phyloP scores from a whole-genome alignment of 2,113 vertebrate species.

The Poeciliopsis occidentalis region DNA sequence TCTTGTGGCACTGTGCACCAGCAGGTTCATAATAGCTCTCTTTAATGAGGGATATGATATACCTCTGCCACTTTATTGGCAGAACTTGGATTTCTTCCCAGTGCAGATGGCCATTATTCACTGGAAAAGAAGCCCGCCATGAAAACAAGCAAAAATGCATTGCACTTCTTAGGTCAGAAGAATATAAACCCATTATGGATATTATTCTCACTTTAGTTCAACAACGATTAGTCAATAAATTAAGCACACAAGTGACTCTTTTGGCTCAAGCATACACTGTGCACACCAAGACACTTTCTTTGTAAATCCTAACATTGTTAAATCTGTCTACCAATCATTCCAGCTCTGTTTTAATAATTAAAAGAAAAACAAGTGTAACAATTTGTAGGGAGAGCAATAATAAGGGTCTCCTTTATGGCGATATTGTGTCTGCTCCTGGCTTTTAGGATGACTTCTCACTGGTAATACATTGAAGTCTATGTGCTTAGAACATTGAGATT shows the following conservation, averaged over 20 bases:
- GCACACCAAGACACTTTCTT: not conserved
- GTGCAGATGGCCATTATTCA: slow-evolving; percentile 63
- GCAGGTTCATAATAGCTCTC: slow-evolving; percentile 68
- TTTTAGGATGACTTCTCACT: too few relatives aligned
- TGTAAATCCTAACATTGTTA: not conserved
- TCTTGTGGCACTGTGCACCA: slow-evolving; percentile 60
- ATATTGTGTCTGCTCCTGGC: too few relatives aligned
- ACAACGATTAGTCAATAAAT: slow-evolving; percentile 1
- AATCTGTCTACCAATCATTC: not conserved
- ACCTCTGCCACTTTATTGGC: slow-evolving; percentile 70
- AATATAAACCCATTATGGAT: slow-evolving; percentile 29
- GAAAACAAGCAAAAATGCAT: slow-evolving; percentile 43
- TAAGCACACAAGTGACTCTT: slow-evolving; percentile 12
- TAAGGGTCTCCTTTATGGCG: too few relatives aligned
- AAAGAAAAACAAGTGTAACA: not conserved
- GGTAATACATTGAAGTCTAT: too few relatives aligned
- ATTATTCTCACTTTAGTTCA: not conserved
- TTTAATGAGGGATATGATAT: slow-evolving; percentile 77
- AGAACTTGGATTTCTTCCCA: slow-evolving; percentile 55
- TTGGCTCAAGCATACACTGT: not conserved
- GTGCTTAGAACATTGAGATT: too few relatives aligned
- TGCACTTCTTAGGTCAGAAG: slow-evolving; percentile 28
- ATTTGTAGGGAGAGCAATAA: not conserved
- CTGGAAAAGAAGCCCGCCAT: slow-evolving; percentile 52
- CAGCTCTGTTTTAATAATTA: not conserved